Percentiles rank a stretch among this genome's conserved stretches.
Evolutionary conservation across 2,888 invertebrate species (phyloP).

Genomic region (Latheticus oryzae): DNA sequence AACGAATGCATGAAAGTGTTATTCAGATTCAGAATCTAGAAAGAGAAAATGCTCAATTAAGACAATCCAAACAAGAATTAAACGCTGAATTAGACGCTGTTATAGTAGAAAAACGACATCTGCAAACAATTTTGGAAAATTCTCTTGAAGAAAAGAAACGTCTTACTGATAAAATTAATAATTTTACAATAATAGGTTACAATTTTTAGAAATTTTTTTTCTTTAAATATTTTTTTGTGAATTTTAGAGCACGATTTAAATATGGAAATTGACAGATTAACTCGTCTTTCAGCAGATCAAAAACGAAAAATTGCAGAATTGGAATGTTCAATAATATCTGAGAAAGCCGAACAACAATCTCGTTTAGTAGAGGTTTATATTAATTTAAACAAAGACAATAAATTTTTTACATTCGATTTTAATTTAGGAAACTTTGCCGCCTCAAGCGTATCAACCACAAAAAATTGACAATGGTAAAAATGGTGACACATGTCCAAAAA

Average conservation of each 20-base stretch:
- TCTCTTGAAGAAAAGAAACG: constrained; percentile 70
- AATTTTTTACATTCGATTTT: constrained; percentile 7
- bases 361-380: background rate
- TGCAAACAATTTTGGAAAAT: constrained; percentile 70
- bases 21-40: constrained; percentile 67
- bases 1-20: constrained; percentile 66
- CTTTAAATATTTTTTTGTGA: constrained; percentile 2
- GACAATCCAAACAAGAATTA: constrained; percentile 65
- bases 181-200: constrained; percentile 71
- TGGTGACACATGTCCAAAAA: constrained; percentile 15
- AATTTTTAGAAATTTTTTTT: background rate
- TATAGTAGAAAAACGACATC: constrained; percentile 70
- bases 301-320: constrained; percentile 66
- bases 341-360: constrained; percentile 25
- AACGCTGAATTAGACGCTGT: constrained; percentile 66
- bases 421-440: background rate
- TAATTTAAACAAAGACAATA: background rate
- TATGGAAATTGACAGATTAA: constrained; percentile 67
- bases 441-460: no score
- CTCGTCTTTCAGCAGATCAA: constrained; percentile 63
- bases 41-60: constrained; percentile 64
- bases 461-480: background rate
- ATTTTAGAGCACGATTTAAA: constrained; percentile 68
- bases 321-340: constrained; percentile 56
- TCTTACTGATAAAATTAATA: constrained; percentile 70